Evolutionary conservation across 2,888 invertebrate genomes (phyloP).

Genomic region (Alviniconcha strummeri): DNA sequence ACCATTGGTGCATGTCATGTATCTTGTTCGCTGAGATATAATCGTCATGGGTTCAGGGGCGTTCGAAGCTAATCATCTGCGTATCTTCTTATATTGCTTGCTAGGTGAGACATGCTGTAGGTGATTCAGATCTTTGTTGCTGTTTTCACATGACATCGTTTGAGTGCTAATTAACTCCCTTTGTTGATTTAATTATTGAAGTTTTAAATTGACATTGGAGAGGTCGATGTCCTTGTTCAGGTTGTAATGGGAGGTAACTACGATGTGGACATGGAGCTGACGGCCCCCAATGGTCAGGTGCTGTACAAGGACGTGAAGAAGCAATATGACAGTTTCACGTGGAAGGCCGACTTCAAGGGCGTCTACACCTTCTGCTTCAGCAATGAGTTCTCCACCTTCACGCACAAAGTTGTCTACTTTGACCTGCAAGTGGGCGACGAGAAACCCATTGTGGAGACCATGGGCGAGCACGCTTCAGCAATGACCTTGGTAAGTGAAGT

Average conservation of each 20-base stretch:
- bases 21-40: too few relatives aligned
- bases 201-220: too few relatives aligned
- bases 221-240: slow-evolving; percentile 75
- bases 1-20: too few relatives aligned
- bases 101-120: too few relatives aligned
- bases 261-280: slow-evolving; percentile 95
- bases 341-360: slow-evolving; percentile 68
- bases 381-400: slow-evolving; percentile 99
- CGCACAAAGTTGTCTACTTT: slow-evolving; percentile 98
- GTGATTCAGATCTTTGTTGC: too few relatives aligned
- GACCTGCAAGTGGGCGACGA: slow-evolving; percentile 95
- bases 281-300: slow-evolving; percentile 89
- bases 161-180: background rate
- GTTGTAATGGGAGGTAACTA: slow-evolving; percentile 99
- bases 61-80: too few relatives aligned
- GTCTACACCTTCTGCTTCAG: slow-evolving; percentile 84
- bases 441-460: slow-evolving; percentile 81
- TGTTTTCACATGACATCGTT: too few relatives aligned
- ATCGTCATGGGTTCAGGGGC: too few relatives aligned
- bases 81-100: too few relatives aligned
- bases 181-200: background rate
- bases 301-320: slow-evolving; percentile 94
- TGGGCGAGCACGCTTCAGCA: slow-evolving; percentile 79
- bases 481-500: slow-evolving; percentile 81
- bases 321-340: slow-evolving; percentile 94